Evolutionary conservation across 37 sponge, comb jelly and placozoan species (phyloP).

Genomic region (Cliona cf. orientalis): DNA sequence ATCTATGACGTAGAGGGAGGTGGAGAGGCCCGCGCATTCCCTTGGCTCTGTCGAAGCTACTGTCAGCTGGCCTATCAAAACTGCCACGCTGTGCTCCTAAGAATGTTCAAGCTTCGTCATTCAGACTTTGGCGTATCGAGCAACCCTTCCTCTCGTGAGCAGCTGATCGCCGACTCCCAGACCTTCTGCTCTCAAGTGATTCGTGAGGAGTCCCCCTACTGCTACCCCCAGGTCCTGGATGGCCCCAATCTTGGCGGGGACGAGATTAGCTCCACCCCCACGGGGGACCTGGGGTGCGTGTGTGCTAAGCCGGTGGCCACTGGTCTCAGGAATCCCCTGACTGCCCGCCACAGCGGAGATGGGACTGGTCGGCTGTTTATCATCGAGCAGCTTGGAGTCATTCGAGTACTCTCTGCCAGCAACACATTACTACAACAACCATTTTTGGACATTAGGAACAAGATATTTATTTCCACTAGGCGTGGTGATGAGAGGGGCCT

Average conservation of each 20-base stretch:
- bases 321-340: constrained; percentile 65
- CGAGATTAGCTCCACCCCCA: not conserved
- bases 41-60: constrained; percentile 60
- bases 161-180: constrained; percentile 7
- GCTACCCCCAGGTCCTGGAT: constrained; percentile 72
- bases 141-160: not conserved
- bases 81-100: constrained; percentile 41
- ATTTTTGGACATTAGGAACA: constrained; percentile 59
- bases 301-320: constrained; percentile 62
- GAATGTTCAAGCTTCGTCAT: constrained; percentile 25
- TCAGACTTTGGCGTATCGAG: not conserved
- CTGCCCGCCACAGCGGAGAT: constrained; percentile 59
- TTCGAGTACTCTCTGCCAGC: constrained; percentile 39
- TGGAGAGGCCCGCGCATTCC: constrained; percentile 12
- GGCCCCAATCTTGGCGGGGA: constrained; percentile 35
- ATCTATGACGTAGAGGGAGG: constrained; percentile 61
- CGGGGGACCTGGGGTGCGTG: constrained; percentile 49
- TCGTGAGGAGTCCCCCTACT: constrained; percentile 51
- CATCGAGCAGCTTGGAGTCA: constrained; percentile 74
- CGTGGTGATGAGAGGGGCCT: constrained; percentile 83
- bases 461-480: constrained; percentile 28
- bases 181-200: constrained; percentile 48
- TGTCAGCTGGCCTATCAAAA: constrained; percentile 51
- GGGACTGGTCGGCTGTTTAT: constrained; percentile 69
- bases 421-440: constrained; percentile 46